Evolutionary conservation across 2,888 invertebrate genomes (phyloP).

Genomic region (Tiliacea aurago): DNA sequence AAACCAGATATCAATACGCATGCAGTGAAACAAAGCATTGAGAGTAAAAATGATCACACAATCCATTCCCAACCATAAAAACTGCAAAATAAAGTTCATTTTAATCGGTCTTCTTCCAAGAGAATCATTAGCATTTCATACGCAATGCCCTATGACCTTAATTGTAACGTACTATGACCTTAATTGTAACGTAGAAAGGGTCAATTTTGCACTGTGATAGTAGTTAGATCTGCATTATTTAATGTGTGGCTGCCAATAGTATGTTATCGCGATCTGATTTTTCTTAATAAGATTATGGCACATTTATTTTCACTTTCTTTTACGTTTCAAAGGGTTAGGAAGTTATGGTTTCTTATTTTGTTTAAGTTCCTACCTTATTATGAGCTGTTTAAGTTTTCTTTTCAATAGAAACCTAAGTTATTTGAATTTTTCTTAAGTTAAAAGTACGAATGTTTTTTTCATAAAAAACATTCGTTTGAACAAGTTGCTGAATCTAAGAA

Average conservation of each 20-base stretch:
- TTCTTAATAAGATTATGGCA: constrained; percentile 40
- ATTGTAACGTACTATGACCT: constrained; percentile 40
- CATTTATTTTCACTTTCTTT: constrained; percentile 52
- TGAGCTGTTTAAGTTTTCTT: constrained; percentile 13
- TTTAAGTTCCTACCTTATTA: constrained; percentile 5
- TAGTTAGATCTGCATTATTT: constrained; percentile 55
- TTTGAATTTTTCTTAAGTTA: too few species aligned
- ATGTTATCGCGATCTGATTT: constrained; percentile 46
- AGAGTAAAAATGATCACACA: constrained; percentile 28
- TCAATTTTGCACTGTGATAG: neutral
- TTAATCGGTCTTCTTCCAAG: constrained; percentile 9
- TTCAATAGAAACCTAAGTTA: constrained; percentile 8
- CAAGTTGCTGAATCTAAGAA: constrained; percentile 20
- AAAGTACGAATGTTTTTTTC: constrained; percentile 18
- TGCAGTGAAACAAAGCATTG: constrained; percentile 47
- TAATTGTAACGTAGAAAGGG: neutral
- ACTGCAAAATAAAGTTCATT: constrained; percentile 7
- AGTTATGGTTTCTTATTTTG: constrained; percentile 17
- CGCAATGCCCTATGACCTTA: constrained; percentile 39
- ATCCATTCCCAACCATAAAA: constrained; percentile 42
- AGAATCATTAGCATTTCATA: constrained; percentile 29
- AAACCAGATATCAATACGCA: constrained; percentile 64
- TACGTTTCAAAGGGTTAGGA: constrained; percentile 18
- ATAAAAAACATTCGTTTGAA: constrained; percentile 16
- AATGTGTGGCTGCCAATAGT: constrained; percentile 44